These are phyloP conservation scores for Yponomeuta malinellus DNA, from an alignment of 2,888 invertebrate genomes.

Conservation along the genomic window DNA sequence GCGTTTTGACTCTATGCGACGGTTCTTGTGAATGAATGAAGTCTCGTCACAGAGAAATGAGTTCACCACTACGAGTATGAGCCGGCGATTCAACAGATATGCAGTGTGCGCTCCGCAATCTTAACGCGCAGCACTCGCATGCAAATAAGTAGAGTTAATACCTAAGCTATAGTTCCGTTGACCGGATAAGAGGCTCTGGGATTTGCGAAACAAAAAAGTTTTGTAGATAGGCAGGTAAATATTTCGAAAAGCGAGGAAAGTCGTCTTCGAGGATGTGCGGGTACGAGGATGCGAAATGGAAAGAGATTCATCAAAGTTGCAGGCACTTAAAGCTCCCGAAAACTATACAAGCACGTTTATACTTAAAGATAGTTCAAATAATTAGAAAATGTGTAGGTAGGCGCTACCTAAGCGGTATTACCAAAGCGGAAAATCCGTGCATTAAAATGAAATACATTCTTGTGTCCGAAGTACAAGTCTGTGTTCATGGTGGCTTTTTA, in stretches of 20 bases:
- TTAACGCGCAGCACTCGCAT: neutral
- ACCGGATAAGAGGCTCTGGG: neutral
- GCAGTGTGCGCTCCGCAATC: neutral
- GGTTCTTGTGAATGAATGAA: conserved; percentile 70
- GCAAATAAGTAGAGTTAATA: neutral
- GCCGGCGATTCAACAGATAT: conserved; percentile 22
- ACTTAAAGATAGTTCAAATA: conserved; percentile 27
- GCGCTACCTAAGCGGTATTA: neutral
- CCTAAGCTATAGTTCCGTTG: too few species aligned
- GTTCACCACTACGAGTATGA: conserved; percentile 36
- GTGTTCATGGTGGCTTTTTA: conserved; percentile 7
- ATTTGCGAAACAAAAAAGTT: neutral
- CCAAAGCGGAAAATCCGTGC: neutral
- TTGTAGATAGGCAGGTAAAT: neutral
- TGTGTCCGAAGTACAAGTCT: neutral
- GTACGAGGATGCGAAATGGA: conserved; percentile 59
- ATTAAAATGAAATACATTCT: neutral
- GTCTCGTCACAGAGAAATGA: conserved; percentile 65
- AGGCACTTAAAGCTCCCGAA: conserved; percentile 43
- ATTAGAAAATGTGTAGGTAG: conserved; percentile 7
- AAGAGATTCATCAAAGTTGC: conserved; percentile 42
- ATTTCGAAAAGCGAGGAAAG: neutral
- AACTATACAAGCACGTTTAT: conserved; percentile 64
- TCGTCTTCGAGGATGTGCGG: conserved; percentile 46
- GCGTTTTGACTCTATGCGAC: conserved; percentile 42